Conservation (phyloP, 2,797 vertebrate species). For the Trachurus trachurus region DNA sequence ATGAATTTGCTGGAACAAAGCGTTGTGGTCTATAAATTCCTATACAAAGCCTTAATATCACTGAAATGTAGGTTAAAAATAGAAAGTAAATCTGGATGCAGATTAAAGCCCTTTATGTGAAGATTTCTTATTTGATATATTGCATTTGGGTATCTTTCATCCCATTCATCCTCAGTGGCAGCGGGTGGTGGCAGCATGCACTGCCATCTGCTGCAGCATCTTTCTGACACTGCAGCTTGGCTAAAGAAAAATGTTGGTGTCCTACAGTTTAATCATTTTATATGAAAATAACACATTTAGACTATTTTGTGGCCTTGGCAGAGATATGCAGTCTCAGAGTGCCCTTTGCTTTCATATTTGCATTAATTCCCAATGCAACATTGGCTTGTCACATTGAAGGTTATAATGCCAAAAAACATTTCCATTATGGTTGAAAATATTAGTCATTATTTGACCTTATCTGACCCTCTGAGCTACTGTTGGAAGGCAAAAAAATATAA, state of each 20-base stretch:
- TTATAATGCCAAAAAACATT: conserved; percentile 13
- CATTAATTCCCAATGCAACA: not conserved
- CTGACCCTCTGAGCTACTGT: conserved; percentile 10
- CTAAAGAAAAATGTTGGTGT: not conserved
- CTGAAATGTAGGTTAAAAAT: not conserved
- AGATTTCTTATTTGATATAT: not conserved
- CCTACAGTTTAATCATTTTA: not conserved
- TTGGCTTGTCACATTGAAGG: not conserved
- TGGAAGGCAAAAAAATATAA: conserved; percentile 26
- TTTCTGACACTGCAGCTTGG: not conserved
- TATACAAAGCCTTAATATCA: too few species aligned
- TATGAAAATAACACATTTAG: conserved; percentile 2
- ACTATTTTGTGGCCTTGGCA: not conserved
- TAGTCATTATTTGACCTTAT: conserved; percentile 32
- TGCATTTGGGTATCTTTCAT: not conserved
- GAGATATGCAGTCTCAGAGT: not conserved
- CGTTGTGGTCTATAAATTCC: not conserved
- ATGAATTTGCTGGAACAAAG: not conserved
- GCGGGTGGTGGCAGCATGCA: not conserved
- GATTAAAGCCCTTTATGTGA: not conserved
- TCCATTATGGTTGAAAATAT: conserved; percentile 15
- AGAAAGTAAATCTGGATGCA: not conserved
- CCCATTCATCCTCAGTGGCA: not conserved
- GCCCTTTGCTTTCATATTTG: not conserved
- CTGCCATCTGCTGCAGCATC: not conserved